Conservation (phyloP, 1,140 invertebrate species). For the Probaryconus sp. region DNA sequence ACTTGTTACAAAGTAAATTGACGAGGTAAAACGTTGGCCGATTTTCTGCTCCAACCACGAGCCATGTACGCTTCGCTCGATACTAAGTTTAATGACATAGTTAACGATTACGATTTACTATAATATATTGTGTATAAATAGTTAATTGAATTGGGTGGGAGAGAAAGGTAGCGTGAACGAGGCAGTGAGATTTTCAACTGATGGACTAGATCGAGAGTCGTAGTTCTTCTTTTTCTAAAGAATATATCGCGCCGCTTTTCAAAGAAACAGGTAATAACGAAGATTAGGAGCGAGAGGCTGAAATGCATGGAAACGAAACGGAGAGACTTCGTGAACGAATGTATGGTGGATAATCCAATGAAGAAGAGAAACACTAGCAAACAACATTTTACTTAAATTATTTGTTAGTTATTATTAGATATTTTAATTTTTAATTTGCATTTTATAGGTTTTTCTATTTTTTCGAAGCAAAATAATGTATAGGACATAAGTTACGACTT, state of each 20-base stretch:
- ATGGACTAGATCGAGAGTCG: slow-evolving; percentile 51
- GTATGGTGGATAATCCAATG: slow-evolving; percentile 43
- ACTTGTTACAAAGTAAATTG: neutral
- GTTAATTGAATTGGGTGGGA: slow-evolving; percentile 75
- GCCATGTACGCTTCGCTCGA: slow-evolving; percentile 51
- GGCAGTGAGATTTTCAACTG: slow-evolving; percentile 56
- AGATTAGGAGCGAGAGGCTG: slow-evolving; percentile 20
- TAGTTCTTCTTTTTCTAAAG: slow-evolving; percentile 61
- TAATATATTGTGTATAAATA: slow-evolving; percentile 79
- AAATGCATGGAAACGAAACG: slow-evolving; percentile 42
- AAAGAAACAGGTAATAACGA: slow-evolving; percentile 31
- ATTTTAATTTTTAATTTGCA: slow-evolving; percentile 1
- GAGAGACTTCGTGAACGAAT: slow-evolving; percentile 48
- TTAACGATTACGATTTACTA: slow-evolving; percentile 77
- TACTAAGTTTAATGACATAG: slow-evolving; percentile 72
- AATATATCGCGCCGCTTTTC: slow-evolving; percentile 53
- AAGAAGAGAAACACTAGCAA: slow-evolving; percentile 27
- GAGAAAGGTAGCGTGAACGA: slow-evolving; percentile 55
- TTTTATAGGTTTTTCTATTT: no score
- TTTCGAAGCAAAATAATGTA: no score
- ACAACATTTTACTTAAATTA: slow-evolving; percentile 29
- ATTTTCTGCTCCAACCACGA: slow-evolving; percentile 48
- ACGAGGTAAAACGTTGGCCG: neutral
- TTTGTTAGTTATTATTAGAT: slow-evolving; percentile 40
- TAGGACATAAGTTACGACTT: no score